Percentiles rank a stretch among this genome's conserved stretches.
Evolutionary conservation across 2,797 vertebrate species (phyloP).

Genomic region (Gymnocypris eckloni): DNA sequence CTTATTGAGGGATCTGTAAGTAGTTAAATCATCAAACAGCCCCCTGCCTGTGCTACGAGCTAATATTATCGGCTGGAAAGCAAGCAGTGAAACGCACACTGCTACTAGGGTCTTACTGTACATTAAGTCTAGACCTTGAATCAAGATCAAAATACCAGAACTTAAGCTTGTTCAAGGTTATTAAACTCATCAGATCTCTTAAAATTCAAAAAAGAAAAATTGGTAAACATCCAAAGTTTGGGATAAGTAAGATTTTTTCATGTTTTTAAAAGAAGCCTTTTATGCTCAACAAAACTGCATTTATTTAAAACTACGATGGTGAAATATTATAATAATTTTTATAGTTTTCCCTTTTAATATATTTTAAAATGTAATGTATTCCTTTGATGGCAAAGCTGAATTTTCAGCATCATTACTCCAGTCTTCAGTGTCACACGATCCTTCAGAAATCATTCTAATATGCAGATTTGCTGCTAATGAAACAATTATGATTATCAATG

Average conservation of each 20-base stretch:
- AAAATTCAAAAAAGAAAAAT: neutral
- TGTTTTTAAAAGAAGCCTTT: neutral
- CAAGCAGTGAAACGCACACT: neutral
- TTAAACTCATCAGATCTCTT: neutral
- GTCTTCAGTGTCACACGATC: neutral
- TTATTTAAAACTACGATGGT: neutral
- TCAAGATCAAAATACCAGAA: neutral
- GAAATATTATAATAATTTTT: neutral
- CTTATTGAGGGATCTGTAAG: neutral
- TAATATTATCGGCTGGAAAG: neutral
- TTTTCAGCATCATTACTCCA: neutral
- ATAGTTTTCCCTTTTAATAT: neutral
- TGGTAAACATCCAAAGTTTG: neutral
- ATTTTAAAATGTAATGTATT: neutral
- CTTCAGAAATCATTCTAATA: neutral
- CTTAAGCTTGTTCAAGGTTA: neutral
- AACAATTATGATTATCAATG: neutral
- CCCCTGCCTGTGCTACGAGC: neutral
- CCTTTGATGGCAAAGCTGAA: neutral
- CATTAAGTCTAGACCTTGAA: neutral
- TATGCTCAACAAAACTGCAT: neutral
- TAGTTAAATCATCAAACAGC: neutral
- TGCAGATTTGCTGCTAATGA: neutral
- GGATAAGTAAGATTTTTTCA: accelerated
- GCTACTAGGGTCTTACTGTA: neutral